These are phyloP conservation scores for Sylvia borin DNA, from an alignment of 2,797 vertebrate genomes.

Conservation along the genomic window DNA sequence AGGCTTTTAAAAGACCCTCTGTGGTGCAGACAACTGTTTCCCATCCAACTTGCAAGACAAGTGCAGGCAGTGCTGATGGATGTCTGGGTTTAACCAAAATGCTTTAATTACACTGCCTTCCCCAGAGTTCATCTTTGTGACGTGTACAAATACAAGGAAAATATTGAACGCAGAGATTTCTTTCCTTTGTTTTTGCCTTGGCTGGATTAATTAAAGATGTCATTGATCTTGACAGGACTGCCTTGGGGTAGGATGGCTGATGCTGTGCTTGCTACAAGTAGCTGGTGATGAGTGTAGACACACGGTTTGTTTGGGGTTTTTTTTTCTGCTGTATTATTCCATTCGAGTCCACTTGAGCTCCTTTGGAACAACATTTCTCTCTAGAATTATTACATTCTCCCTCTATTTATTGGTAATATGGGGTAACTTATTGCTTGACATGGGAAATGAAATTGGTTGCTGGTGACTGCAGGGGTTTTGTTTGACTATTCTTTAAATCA, in stretches of 20 bases:
- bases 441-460: not conserved
- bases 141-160: not conserved
- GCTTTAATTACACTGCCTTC: not conserved
- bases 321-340: slow-evolving; percentile 24
- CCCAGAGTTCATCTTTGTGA: not conserved
- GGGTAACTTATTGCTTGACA: not conserved
- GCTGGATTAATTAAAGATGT: slow-evolving; percentile 43
- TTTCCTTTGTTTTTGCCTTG: not conserved
- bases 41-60: not conserved
- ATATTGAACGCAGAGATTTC: not conserved
- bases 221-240: slow-evolving; percentile 36
- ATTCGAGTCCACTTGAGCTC: not conserved
- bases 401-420: not conserved
- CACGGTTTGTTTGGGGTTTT: not conserved
- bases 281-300: not conserved
- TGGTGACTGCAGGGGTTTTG: not conserved
- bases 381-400: not conserved
- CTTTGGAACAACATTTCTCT: not conserved
- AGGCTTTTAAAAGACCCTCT: not conserved
- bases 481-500: not conserved
- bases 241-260: not conserved
- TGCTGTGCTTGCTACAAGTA: not conserved
- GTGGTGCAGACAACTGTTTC: not conserved
- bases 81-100: not conserved
- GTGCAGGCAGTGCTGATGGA: not conserved